These are phyloP conservation scores for Neodiprion pinetum DNA, from an alignment of 1,140 invertebrate genomes.

Conservation along the genomic window DNA sequence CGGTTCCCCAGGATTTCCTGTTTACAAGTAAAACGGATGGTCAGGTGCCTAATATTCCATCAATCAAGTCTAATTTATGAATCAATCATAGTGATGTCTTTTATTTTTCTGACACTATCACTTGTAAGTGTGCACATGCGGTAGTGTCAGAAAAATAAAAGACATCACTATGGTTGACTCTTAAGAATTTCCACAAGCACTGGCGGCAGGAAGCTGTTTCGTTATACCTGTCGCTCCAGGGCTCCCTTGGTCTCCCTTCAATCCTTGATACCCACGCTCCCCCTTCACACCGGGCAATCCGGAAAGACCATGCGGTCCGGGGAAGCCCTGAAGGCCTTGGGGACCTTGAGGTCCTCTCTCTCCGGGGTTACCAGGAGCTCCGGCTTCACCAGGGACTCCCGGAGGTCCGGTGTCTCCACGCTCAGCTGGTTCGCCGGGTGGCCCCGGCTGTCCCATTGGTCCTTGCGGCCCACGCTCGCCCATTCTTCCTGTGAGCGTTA, in stretches of 20 bases:
- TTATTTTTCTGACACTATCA: too few species aligned
- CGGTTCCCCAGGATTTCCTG: constrained; percentile 65
- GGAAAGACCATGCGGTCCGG: constrained; percentile 70
- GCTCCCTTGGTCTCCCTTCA: constrained; percentile 78
- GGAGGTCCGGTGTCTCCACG: constrained; percentile 77
- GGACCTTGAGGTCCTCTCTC: constrained; percentile 69
- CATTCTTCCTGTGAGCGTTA: constrained; percentile 60
- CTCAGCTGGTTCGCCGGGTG: constrained; percentile 78
- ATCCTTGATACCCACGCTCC: constrained; percentile 71
- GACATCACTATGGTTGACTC: too few species aligned
- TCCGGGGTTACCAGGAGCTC: constrained; percentile 73
- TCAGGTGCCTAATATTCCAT: too few species aligned
- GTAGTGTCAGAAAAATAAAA: too few species aligned
- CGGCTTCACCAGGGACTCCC: constrained; percentile 75
- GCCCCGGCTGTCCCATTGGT: constrained; percentile 70
- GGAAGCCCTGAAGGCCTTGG: constrained; percentile 69
- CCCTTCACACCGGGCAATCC: constrained; percentile 78
- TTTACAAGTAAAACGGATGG: background rate
- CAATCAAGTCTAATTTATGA: too few species aligned
- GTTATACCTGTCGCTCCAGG: constrained; percentile 65
- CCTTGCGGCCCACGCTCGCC: constrained; percentile 76
- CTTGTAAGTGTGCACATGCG: too few species aligned
- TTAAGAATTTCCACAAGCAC: too few species aligned
- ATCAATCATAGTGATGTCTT: too few species aligned
- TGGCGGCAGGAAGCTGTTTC: too few species aligned